A percentile compares a stretch with the other conserved stretches of the same genome.
Conservation (phyloP, 2,888 invertebrate species). For the Sthenelais limicola region DNA sequence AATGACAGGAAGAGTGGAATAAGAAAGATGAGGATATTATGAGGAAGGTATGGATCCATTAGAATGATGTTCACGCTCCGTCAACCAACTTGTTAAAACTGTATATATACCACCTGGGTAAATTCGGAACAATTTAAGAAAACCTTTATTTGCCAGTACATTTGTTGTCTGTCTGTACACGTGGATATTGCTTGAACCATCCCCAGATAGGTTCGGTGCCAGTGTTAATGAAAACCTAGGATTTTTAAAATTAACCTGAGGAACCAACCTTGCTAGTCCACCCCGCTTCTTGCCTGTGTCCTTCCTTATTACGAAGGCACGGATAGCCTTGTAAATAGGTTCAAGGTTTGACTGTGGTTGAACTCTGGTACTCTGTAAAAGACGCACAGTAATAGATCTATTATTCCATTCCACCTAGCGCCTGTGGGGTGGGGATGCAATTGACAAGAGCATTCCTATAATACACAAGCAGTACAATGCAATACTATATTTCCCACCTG, state of each 20-base stretch:
- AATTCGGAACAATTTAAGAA: too few relatives aligned
- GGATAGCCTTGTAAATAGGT: conserved; percentile 34
- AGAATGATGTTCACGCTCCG: too few relatives aligned
- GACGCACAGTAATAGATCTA: background rate
- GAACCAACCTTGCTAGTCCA: conserved; percentile 41
- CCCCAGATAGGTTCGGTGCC: too few relatives aligned
- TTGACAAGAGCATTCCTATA: too few relatives aligned
- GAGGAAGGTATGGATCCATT: too few relatives aligned
- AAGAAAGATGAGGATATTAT: too few relatives aligned
- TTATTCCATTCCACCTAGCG: background rate
- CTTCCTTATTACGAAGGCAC: conserved; percentile 41
- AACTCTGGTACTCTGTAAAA: conserved; percentile 40
- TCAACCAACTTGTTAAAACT: too few relatives aligned
- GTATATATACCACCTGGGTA: too few relatives aligned
- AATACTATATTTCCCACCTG: background rate
- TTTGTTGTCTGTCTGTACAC: background rate
- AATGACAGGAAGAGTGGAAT: too few relatives aligned
- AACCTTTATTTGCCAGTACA: too few relatives aligned
- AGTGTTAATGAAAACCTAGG: background rate
- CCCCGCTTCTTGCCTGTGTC: conserved; percentile 31
- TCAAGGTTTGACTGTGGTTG: conserved; percentile 21
- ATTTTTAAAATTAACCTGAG: background rate
- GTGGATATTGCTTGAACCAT: too few relatives aligned
- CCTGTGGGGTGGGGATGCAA: background rate
- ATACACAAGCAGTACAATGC: background rate